These are phyloP conservation scores for Andrena minutula DNA, from an alignment of 2,888 invertebrate genomes.

Conservation along the genomic window DNA sequence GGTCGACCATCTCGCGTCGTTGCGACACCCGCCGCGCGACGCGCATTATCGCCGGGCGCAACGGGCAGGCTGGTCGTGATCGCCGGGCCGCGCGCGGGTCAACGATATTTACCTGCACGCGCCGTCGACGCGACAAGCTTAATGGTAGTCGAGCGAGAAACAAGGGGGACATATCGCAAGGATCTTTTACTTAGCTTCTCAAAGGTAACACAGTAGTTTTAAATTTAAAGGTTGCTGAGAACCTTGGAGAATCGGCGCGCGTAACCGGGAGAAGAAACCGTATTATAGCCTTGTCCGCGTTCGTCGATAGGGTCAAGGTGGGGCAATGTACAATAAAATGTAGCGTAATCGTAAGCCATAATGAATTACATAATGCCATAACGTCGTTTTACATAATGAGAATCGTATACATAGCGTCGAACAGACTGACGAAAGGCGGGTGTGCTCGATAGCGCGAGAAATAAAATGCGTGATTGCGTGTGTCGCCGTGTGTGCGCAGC, in stretches of 20 bases:
- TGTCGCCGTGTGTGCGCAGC: slow-evolving; percentile 66
- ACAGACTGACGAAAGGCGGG: slow-evolving; percentile 69
- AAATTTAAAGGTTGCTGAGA: not conserved
- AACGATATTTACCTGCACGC: slow-evolving; percentile 32
- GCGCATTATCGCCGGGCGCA: slow-evolving; percentile 31
- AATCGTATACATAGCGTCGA: slow-evolving; percentile 62
- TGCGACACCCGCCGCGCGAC: slow-evolving; percentile 29
- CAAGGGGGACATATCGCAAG: not conserved
- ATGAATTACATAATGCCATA: slow-evolving; percentile 84
- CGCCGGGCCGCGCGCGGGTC: slow-evolving; percentile 19
- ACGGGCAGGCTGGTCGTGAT: not conserved
- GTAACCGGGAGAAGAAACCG: slow-evolving; percentile 16
- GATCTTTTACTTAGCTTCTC: not conserved
- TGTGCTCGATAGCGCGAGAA: slow-evolving; percentile 42
- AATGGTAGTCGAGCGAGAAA: not conserved
- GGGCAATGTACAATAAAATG: slow-evolving; percentile 80
- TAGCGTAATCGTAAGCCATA: slow-evolving; percentile 83
- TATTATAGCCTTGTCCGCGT: slow-evolving; percentile 48
- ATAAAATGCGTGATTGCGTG: slow-evolving; percentile 43
- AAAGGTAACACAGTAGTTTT: not conserved
- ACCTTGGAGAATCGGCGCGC: slow-evolving; percentile 33
- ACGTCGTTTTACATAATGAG: slow-evolving; percentile 80
- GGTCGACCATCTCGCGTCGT: slow-evolving; percentile 56
- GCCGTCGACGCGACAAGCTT: not conserved
- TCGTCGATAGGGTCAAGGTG: slow-evolving; percentile 73